Conservation (phyloP, 2,113 vertebrate genomes). For the Festucalex cinctus region DNA sequence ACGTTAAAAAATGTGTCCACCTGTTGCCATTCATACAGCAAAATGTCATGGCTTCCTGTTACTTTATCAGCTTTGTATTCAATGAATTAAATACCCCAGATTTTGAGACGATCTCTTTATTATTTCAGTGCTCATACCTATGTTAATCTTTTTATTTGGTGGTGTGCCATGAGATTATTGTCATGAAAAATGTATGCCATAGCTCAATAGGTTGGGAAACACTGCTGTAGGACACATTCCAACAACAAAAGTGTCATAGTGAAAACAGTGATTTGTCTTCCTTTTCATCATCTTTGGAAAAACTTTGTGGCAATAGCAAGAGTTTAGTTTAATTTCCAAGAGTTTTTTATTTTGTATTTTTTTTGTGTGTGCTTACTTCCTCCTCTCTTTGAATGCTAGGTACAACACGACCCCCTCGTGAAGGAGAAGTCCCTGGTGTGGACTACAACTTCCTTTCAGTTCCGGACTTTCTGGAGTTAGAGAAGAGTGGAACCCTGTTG, state of each 20-base stretch:
- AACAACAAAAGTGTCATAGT: background rate
- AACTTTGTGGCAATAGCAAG: background rate
- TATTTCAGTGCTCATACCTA: too few relatives aligned
- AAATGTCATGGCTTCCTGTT: too few relatives aligned
- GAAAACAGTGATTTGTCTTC: too few relatives aligned
- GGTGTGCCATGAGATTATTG: background rate
- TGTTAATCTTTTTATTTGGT: too few relatives aligned
- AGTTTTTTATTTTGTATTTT: background rate
- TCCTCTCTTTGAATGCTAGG: conserved; percentile 66
- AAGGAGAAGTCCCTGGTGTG: conserved; percentile 94
- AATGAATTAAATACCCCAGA: too few relatives aligned
- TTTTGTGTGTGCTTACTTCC: conserved; percentile 9
- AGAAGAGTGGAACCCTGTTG: conserved; percentile 90
- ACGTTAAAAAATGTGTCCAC: too few relatives aligned
- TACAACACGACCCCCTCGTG: conserved; percentile 91
- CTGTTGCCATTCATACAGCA: too few relatives aligned
- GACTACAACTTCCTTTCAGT: conserved; percentile 97
- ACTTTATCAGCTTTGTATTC: too few relatives aligned
- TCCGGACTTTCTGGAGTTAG: conserved; percentile 89
- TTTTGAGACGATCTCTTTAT: too few relatives aligned
- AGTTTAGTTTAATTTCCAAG: background rate
- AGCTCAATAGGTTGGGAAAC: background rate
- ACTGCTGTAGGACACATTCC: background rate
- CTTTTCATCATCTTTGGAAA: too few relatives aligned
- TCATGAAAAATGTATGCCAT: background rate